Base-by-base conservation (phyloP, 2,888 invertebrate species). In the Phasia obesa region DNA sequence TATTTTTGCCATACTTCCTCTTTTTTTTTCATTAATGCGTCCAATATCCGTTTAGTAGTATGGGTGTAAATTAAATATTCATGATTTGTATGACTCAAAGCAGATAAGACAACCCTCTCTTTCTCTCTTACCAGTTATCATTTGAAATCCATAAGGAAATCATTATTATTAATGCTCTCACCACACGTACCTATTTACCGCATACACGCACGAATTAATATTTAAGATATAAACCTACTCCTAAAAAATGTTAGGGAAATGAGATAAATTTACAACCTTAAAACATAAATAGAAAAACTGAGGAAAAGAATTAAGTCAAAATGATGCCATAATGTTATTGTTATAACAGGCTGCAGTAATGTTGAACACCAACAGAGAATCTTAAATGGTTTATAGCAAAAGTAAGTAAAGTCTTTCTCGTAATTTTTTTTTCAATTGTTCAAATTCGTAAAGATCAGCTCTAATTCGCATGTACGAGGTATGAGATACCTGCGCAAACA, bases 31-130 rank as follows among this genome's bases (percentile, higher is more conserved):
- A n/a, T n/a, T n/a, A n/a, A n/a, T n/a, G n/a, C n/a, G n/a, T n/a
- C n/a, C n/a, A n/a, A n/a, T n/a, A n/a, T n/a, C n/a, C n/a, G n/a
- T n/a, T n/a, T n/a, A n/a, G n/a, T n/a, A n/a, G n/a, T n/a, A n/a
- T n/a, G n/a, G n/a, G n/a, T 69, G 51, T 70, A 88, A 88, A 89
- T 89, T 89, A 88, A 86, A 88, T 88, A 88, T 88, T 88, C 89
- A 89, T 88, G 88, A 88, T 88, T 88, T 88, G 88, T 87, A 87
- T 86, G 88, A 88, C 87, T 88, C 89, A 88, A 88, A 89, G 88
- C 87, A n/a, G 88, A 89, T 88, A 88, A 88, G 88, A 88, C 88
- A 88, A 86, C 70, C n/a, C n/a, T n/a, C n/a, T n/a, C n/a, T n/a
- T n/a, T n/a, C n/a, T 75, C 78, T 70, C 82, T 42, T 81, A 79